These are phyloP conservation scores for Orussus abietinus DNA, from an alignment of 1,140 invertebrate genomes.

Conservation along the genomic window DNA sequence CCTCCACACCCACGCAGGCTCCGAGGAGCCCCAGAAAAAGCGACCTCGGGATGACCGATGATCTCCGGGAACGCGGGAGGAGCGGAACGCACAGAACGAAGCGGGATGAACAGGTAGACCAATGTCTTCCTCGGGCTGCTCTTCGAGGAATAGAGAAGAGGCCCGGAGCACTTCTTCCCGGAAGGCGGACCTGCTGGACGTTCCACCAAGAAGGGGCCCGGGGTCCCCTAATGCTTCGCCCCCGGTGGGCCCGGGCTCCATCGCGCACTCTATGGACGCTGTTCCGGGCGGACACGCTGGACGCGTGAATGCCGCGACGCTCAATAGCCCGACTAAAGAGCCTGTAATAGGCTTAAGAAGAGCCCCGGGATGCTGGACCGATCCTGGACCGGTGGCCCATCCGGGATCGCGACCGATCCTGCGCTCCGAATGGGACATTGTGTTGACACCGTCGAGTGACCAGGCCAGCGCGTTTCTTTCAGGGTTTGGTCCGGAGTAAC, in stretches of 20 bases:
- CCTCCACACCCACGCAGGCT: too few species aligned
- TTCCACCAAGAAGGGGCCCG: constrained; percentile 24
- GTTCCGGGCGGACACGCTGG: too few species aligned
- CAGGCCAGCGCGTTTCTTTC: too few species aligned
- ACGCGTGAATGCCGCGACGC: constrained; percentile 29
- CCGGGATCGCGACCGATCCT: background rate
- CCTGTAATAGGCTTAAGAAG: constrained; percentile 28
- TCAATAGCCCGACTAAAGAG: constrained; percentile 19
- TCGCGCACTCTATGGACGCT: too few species aligned
- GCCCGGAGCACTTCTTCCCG: constrained; percentile 22
- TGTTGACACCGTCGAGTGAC: too few species aligned
- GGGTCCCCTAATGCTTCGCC: too few species aligned
- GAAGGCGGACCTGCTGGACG: constrained; percentile 20
- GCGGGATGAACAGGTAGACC: constrained; percentile 29
- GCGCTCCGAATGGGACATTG: too few species aligned
- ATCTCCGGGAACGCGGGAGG: constrained; percentile 18
- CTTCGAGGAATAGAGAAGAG: constrained; percentile 27
- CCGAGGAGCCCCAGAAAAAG: constrained; percentile 33
- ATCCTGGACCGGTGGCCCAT: background rate
- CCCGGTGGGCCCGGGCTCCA: constrained; percentile 29
- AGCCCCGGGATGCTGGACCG: background rate
- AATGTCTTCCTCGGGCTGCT: too few species aligned
- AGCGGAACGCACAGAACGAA: constrained; percentile 9
- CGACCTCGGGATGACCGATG: constrained; percentile 45
- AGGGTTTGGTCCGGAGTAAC: too few species aligned